Conservation (phyloP, 2,888 invertebrate genomes). For the Nasonia oneida region DNA sequence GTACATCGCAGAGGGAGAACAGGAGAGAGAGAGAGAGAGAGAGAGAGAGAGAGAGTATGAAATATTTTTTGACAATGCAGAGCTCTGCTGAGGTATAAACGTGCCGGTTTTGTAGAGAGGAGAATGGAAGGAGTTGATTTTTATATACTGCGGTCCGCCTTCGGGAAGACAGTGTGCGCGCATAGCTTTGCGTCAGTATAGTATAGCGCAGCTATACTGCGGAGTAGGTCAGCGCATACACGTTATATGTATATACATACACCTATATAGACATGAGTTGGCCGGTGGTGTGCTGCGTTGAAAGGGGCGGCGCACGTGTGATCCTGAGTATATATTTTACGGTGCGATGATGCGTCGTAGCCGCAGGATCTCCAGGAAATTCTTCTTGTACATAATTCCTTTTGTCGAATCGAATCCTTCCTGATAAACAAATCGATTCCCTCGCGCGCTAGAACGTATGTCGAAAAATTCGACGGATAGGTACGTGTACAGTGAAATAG, state of each 20-base stretch:
- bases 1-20: not conserved
- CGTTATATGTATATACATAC: not conserved
- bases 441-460: not conserved
- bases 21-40: not conserved
- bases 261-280: not conserved
- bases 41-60: conserved; percentile 23
- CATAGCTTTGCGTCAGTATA: not conserved
- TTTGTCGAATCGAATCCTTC: not conserved
- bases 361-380: not conserved
- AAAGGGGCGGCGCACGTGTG: not conserved
- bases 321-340: not conserved
- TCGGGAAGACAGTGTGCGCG: not conserved
- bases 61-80: conserved; percentile 42
- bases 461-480: not conserved
- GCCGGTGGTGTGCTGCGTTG: not conserved
- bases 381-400: not conserved
- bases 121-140: conserved; percentile 50
- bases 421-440: not conserved
- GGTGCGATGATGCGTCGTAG: not conserved
- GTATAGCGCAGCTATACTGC: not conserved
- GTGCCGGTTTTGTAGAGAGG: not conserved
- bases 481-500: not conserved
- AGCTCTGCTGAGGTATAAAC: not conserved
- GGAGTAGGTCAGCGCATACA: conserved; percentile 39
- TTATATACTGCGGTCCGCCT: conserved; percentile 45